Percentiles rank a stretch among this genome's conserved stretches.
These are phyloP conservation scores for Tanytarsus gracilentus DNA, from an alignment of 2,888 invertebrate species.

Conservation along the genomic window DNA sequence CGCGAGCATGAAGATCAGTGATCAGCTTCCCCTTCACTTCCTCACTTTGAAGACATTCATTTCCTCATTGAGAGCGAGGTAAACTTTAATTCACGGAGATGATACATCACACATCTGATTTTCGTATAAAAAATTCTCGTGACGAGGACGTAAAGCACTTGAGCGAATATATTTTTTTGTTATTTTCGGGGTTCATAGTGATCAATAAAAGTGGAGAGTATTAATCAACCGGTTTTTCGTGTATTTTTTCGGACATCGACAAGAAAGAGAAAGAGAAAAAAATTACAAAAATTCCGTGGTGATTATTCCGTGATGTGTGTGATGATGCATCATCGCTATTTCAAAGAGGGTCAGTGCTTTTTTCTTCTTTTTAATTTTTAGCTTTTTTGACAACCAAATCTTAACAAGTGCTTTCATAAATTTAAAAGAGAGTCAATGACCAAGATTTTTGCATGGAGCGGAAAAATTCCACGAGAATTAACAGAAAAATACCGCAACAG, in stretches of 20 bases:
- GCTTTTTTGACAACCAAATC: neutral
- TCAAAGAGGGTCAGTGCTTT: conserved; percentile 28
- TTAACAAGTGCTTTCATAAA: no score
- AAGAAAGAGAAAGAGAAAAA: neutral
- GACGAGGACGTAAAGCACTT: neutral
- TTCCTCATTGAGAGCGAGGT: no score
- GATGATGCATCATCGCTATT: conserved; percentile 7
- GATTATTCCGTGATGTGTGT: neutral
- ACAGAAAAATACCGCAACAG: no score
- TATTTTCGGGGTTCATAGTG: neutral
- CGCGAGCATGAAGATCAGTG: no score
- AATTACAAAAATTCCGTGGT: conserved; percentile 10
- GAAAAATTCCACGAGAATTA: no score
- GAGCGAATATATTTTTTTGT: neutral
- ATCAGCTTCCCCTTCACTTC: no score
- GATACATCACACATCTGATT: no score
- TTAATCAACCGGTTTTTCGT: conserved; percentile 27
- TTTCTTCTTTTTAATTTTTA: neutral
- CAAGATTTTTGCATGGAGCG: no score
- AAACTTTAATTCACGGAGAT: no score
- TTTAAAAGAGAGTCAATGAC: no score
- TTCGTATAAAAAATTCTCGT: neutral
- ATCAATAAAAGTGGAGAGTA: conserved; percentile 17
- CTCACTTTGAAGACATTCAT: no score
- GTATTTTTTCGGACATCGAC: conserved; percentile 15